A percentile compares a stretch with the other conserved stretches of the same genome.
phyloP scores from a whole-genome alignment of 2,888 invertebrate genomes.

The Drosophila planitibia region DNA sequence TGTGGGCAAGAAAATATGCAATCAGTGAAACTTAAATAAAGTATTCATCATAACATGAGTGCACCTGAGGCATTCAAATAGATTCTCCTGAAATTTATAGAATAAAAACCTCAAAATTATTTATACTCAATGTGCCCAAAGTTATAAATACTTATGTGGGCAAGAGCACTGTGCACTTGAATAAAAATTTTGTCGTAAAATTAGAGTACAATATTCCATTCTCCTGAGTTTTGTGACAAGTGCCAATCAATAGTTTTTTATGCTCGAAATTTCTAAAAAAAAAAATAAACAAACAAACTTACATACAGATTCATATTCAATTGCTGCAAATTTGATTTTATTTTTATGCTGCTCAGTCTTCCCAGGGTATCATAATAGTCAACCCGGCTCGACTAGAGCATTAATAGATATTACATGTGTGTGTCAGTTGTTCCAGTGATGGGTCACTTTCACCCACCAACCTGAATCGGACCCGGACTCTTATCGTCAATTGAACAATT shows the following conservation, averaged over 20 bases:
- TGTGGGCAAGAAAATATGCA: neutral
- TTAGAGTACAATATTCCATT: neutral
- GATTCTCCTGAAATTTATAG: neutral
- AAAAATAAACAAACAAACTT: neutral
- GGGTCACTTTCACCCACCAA: slow-evolving; percentile 16
- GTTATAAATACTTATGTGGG: neutral
- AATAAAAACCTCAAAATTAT: neutral
- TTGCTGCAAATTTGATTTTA: neutral
- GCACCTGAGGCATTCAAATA: neutral
- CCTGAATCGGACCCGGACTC: neutral
- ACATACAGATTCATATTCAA: neutral
- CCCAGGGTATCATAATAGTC: neutral
- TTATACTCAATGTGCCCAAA: neutral
- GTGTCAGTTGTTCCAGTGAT: slow-evolving; percentile 25
- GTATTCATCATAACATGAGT: neutral
- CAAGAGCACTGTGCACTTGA: neutral
- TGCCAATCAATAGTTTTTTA: neutral
- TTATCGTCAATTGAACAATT: slow-evolving; percentile 68
- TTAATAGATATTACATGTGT: neutral
- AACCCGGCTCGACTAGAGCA: neutral
- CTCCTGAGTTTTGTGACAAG: too few relatives aligned
- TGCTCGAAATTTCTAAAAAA: neutral
- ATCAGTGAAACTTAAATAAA: neutral
- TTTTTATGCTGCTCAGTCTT: neutral
- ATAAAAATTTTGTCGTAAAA: neutral